phyloP scores from a whole-genome alignment of 2,113 vertebrate species.

The Chiloscyllium plagiosum region DNA sequence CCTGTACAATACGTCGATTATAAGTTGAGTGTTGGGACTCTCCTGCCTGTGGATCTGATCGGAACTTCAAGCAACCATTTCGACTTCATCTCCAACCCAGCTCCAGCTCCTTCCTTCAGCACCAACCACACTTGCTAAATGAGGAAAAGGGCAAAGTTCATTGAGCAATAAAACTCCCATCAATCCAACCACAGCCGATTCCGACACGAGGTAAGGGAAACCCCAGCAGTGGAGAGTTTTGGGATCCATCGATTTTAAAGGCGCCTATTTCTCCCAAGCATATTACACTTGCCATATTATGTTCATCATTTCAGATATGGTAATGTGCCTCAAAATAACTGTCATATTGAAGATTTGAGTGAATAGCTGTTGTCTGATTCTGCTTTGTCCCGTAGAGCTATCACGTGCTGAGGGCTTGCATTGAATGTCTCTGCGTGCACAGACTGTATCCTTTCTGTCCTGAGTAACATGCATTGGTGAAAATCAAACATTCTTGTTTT shows the following conservation, averaged over 20 bases:
- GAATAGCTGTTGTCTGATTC: background rate
- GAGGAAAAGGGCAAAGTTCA: background rate
- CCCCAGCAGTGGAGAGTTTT: background rate
- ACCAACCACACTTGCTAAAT: background rate
- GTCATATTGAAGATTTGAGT: too few species aligned
- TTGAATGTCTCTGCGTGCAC: background rate
- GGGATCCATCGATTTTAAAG: background rate
- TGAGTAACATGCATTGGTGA: background rate
- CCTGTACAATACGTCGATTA: background rate
- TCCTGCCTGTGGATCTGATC: background rate
- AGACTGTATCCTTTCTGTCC: background rate
- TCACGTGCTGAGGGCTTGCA: background rate
- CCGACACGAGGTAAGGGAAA: background rate
- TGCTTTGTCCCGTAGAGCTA: too few species aligned
- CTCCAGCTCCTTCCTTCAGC: background rate
- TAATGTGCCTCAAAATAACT: background rate
- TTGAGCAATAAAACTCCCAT: background rate
- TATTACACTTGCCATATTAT: background rate
- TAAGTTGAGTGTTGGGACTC: background rate
- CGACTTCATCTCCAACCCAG: background rate
- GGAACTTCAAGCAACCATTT: background rate
- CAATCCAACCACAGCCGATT: background rate
- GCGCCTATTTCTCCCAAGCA: background rate
- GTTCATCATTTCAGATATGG: background rate
- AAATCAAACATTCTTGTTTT: background rate